Evolutionary conservation across 2,888 invertebrate species (phyloP).

Genomic region (Actias luna): DNA sequence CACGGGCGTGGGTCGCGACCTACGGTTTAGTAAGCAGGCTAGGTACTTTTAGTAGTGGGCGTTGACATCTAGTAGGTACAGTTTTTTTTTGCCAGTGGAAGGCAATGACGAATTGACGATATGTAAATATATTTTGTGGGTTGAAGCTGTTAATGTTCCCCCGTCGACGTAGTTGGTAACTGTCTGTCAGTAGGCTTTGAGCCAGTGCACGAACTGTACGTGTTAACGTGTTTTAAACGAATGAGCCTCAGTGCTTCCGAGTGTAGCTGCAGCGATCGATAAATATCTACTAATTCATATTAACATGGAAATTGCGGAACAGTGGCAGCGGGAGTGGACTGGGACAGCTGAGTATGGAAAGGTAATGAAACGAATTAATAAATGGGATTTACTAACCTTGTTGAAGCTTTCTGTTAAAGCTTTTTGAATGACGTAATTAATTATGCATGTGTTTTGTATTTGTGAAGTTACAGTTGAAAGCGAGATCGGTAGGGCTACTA

Average conservation of each 20-base stretch:
- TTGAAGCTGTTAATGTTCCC: slow-evolving; percentile 45
- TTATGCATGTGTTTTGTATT: slow-evolving; percentile 8
- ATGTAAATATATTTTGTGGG: slow-evolving; percentile 66
- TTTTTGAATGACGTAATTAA: slow-evolving; percentile 17
- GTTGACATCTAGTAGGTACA: slow-evolving; percentile 69
- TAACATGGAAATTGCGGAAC: slow-evolving; percentile 75
- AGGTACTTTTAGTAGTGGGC: slow-evolving; percentile 60
- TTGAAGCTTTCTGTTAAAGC: slow-evolving; percentile 18
- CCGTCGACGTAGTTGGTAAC: slow-evolving; percentile 12
- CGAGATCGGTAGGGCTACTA: not conserved
- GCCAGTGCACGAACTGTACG: slow-evolving; percentile 60
- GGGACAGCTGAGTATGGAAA: slow-evolving; percentile 78
- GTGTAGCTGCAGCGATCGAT: slow-evolving; percentile 76
- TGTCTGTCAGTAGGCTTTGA: slow-evolving; percentile 58
- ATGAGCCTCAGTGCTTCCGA: slow-evolving; percentile 55
- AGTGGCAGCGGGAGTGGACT: slow-evolving; percentile 78
- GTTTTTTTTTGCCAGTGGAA: slow-evolving; percentile 62
- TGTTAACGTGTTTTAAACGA: slow-evolving; percentile 48
- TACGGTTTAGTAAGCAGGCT: slow-evolving; percentile 50
- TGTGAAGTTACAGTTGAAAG: not conserved
- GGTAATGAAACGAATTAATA: slow-evolving; percentile 45
- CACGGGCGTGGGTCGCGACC: slow-evolving; percentile 58
- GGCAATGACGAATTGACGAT: slow-evolving; percentile 70
- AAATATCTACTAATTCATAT: slow-evolving; percentile 39
- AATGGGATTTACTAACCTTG: not conserved